phyloP scores from a whole-genome alignment of 2,797 vertebrate genomes.

The Hyperoplus lanceolatus region DNA sequence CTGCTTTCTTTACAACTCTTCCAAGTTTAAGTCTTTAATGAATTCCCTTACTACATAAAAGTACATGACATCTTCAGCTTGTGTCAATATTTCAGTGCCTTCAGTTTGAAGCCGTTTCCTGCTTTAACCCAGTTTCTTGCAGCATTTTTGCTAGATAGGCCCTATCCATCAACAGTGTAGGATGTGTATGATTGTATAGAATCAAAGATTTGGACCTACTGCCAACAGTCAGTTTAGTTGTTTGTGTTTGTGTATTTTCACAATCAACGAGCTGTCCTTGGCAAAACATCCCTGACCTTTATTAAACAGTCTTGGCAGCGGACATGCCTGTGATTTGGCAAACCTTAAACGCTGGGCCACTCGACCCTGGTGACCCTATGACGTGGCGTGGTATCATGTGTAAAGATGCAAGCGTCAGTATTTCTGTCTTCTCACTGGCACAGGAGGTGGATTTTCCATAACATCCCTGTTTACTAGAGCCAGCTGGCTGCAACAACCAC shows the following conservation, averaged over 20 bases:
- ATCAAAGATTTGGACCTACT: constrained; percentile 34
- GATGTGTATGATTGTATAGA: constrained; percentile 33
- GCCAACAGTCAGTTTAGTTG: constrained; percentile 35
- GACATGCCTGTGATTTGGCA: constrained; percentile 72
- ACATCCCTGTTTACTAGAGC: constrained; percentile 81
- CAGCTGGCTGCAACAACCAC: constrained; percentile 74
- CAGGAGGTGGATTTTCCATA: constrained; percentile 82
- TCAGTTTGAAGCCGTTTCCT: constrained; percentile 9
- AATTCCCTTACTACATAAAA: background rate
- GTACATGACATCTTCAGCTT: background rate
- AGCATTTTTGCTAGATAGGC: constrained; percentile 15
- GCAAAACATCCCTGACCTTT: constrained; percentile 66
- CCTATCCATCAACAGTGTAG: constrained; percentile 4
- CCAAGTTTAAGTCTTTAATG: background rate
- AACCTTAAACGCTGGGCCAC: constrained; percentile 72
- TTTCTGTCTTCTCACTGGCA: constrained; percentile 82
- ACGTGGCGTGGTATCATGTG: constrained; percentile 81
- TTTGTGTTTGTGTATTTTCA: constrained; percentile 45
- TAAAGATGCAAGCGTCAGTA: constrained; percentile 81
- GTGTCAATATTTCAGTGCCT: background rate
- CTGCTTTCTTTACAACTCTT: constrained; percentile 9
- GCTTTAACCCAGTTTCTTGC: constrained; percentile 24
- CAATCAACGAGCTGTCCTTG: constrained; percentile 58
- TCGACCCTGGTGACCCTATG: constrained; percentile 80
- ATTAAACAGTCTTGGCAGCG: constrained; percentile 71